These are phyloP conservation scores for Oplegnathus fasciatus DNA, from an alignment of 2,113 vertebrate species.

Conservation along the genomic window DNA sequence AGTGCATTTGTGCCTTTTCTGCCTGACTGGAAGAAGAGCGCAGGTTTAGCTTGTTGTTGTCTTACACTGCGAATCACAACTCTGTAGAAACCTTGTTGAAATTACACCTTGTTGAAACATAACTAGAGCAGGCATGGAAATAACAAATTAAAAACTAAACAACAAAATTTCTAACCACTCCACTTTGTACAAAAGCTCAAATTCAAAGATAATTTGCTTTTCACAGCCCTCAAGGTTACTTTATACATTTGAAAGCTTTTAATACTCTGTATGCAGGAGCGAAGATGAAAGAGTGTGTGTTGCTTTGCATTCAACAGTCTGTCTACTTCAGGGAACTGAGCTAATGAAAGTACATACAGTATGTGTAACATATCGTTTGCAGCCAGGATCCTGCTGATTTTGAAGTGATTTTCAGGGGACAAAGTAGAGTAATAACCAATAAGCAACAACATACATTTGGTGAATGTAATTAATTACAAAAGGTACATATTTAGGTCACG, in stretches of 20 bases:
- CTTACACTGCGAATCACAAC: not conserved
- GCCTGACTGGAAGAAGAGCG: slow-evolving; percentile 18
- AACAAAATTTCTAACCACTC: not conserved
- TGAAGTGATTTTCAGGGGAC: not conserved
- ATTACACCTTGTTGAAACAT: not conserved
- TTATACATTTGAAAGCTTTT: not conserved
- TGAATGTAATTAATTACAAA: not conserved
- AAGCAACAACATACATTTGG: not conserved
- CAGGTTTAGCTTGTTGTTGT: slow-evolving; percentile 15
- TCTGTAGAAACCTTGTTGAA: not conserved
- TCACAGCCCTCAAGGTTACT: not conserved
- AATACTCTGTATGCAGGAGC: not conserved
- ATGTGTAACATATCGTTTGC: not conserved
- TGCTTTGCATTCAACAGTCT: not conserved
- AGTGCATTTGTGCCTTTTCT: slow-evolving; percentile 39
- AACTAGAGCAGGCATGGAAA: not conserved
- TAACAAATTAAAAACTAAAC: not conserved
- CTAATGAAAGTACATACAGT: not conserved
- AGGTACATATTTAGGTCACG: not conserved
- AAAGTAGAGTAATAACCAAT: not conserved
- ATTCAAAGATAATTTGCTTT: not conserved
- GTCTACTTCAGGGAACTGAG: not conserved
- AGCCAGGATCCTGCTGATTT: not conserved
- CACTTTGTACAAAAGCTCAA: not conserved
- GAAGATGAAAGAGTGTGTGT: not conserved